phyloP scores from a whole-genome alignment of 1,140 invertebrate genomes.

The Camponotus floridanus region DNA sequence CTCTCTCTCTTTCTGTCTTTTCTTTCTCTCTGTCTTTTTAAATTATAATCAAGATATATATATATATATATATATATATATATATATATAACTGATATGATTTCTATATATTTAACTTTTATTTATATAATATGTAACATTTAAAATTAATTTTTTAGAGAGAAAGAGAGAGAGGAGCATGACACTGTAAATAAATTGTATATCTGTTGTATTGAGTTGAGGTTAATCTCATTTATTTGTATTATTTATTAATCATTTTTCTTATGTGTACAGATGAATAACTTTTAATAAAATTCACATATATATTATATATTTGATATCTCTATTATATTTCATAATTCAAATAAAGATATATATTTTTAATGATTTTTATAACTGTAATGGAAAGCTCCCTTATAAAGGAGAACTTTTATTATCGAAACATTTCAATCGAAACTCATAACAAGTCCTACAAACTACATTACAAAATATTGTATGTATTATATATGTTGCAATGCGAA shows the following conservation, averaged over 20 bases:
- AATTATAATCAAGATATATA: slow-evolving; percentile 16
- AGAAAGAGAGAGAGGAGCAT: slow-evolving; percentile 11
- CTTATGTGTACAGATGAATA: neutral
- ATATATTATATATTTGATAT: no score
- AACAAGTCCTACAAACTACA: neutral
- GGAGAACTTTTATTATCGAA: neutral
- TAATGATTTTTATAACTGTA: neutral
- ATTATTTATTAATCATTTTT: neutral
- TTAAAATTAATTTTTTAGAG: neutral
- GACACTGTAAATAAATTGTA: slow-evolving; percentile 82
- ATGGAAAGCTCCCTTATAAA: neutral
- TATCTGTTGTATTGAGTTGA: slow-evolving; percentile 78
- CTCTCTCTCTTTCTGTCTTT: no score
- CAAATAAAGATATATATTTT: neutral
- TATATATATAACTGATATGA: slow-evolving; percentile 1
- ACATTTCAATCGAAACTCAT: neutral
- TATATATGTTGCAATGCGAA: neutral
- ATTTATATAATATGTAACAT: slow-evolving; percentile 34
- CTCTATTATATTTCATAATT: neutral
- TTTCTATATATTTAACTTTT: slow-evolving; percentile 7
- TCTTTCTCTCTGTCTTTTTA: neutral
- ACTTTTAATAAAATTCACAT: neutral
- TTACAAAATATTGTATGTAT: neutral
- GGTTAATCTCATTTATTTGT: neutral
- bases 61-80: no score